Percentiles rank a stretch among this genome's conserved stretches.
phyloP scores from a whole-genome alignment of 2,888 invertebrate genomes.

The Barypeithes pellucidus region DNA sequence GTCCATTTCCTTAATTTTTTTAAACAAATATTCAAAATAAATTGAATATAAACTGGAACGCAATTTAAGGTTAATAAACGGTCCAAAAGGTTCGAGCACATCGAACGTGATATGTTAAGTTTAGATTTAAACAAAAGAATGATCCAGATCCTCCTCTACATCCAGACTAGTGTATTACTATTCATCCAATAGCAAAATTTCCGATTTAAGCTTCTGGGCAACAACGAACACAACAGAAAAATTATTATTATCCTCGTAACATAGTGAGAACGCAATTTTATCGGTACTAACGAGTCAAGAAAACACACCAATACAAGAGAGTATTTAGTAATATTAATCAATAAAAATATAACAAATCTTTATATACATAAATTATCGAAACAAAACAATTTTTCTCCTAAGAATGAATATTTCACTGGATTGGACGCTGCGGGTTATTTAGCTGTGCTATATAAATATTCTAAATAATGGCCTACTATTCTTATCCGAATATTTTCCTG shows the following conservation, averaged over 20 bases:
- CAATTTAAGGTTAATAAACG: no score
- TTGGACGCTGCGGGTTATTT: constrained; percentile 40
- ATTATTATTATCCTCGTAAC: not conserved
- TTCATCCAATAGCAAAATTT: no score
- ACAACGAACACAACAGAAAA: constrained; percentile 5
- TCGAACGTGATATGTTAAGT: no score
- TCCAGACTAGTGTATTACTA: no score
- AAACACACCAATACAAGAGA: constrained; percentile 42
- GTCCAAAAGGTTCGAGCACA: no score
- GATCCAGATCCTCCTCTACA: no score
- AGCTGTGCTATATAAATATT: constrained; percentile 50
- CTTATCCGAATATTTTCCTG: constrained; percentile 13
- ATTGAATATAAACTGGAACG: no score
- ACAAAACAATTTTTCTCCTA: constrained; percentile 39
- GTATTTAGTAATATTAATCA: constrained; percentile 45
- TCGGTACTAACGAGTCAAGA: constrained; percentile 32
- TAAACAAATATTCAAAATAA: no score
- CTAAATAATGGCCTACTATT: constrained; percentile 43
- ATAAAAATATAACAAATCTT: constrained; percentile 53
- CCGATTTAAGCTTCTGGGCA: not conserved
- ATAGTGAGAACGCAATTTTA: constrained; percentile 30
- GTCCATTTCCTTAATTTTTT: no score
- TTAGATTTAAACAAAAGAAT: no score
- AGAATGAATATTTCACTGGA: constrained; percentile 32
- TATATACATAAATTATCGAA: constrained; percentile 53